Evolutionary conservation across 1,140 invertebrate genomes (phyloP).

Genomic region (Capitella teleta): DNA sequence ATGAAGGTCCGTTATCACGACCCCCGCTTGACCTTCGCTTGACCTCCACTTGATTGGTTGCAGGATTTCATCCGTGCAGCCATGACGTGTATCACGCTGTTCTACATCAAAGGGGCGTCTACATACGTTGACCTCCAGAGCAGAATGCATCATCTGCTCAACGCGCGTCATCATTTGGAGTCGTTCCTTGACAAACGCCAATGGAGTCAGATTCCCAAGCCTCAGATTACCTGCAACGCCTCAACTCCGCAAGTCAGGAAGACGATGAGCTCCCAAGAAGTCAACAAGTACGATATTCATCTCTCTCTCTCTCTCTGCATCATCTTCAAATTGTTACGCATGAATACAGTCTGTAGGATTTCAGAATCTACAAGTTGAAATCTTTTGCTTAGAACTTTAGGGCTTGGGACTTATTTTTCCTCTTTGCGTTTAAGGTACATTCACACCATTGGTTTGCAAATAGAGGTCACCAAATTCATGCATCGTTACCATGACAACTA

Average conservation of each 20-base stretch:
- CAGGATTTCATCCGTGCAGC: slow-evolving; percentile 39
- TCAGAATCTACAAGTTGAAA: too few species aligned
- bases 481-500: slow-evolving; percentile 21
- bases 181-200: slow-evolving; percentile 26
- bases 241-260: neutral
- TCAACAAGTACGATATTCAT: too few species aligned
- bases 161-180: slow-evolving; percentile 35
- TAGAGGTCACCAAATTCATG: slow-evolving; percentile 38
- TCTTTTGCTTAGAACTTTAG: too few species aligned
- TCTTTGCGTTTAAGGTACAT: too few species aligned
- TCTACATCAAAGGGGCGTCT: slow-evolving; percentile 29
- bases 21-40: neutral
- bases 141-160: slow-evolving; percentile 25
- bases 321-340: too few species aligned
- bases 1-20: slow-evolving; percentile 31
- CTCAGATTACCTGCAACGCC: neutral
- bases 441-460: slow-evolving; percentile 33
- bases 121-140: slow-evolving; percentile 28
- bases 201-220: slow-evolving; percentile 14
- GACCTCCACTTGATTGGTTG: slow-evolving; percentile 3
- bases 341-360: too few species aligned
- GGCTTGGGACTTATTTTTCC: too few species aligned
- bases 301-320: too few species aligned
- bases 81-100: slow-evolving; percentile 37
- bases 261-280: too few species aligned